phyloP scores from a whole-genome alignment of 2,888 invertebrate species.

The Drosophila meridionalis region DNA sequence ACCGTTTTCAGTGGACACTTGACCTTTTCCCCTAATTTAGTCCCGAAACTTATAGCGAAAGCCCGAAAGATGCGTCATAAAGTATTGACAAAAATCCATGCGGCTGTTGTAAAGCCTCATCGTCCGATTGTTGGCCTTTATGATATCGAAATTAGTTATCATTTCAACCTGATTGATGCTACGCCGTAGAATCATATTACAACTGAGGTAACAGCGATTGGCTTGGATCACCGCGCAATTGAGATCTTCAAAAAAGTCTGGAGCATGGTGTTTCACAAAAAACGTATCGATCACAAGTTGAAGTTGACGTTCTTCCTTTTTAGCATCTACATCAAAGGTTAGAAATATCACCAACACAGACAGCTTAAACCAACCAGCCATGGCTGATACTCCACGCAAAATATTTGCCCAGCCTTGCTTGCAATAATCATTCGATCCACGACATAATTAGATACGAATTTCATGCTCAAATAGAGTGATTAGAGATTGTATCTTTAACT shows the following conservation, averaged over 20 bases:
- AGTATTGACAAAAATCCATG: conserved; percentile 33
- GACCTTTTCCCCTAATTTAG: neutral
- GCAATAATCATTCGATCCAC: neutral
- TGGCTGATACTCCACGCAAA: conserved; percentile 6
- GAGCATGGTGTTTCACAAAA: conserved; percentile 8
- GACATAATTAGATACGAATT: neutral
- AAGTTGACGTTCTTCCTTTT: conserved; percentile 29
- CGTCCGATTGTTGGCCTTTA: conserved; percentile 9
- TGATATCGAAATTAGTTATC: conserved; percentile 29
- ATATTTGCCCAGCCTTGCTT: neutral
- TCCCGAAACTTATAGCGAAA: neutral
- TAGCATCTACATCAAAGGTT: neutral
- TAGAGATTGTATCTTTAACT: neutral
- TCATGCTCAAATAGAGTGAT: neutral
- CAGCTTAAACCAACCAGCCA: conserved; percentile 12
- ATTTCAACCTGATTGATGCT: conserved; percentile 19
- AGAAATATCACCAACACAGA: neutral
- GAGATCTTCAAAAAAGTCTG: conserved; percentile 15
- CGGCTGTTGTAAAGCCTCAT: conserved; percentile 27
- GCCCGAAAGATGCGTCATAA: conserved; percentile 1
- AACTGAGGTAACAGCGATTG: conserved; percentile 20
- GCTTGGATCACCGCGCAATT: conserved; percentile 22
- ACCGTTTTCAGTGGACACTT: conserved; percentile 9
- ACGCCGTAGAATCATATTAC: conserved; percentile 22
- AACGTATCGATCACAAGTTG: conserved; percentile 35